A percentile compares a stretch with the other conserved stretches of the same genome.
Conservation (phyloP, 2,888 invertebrate genomes). For the Caenorhabditis japonica region DNA sequence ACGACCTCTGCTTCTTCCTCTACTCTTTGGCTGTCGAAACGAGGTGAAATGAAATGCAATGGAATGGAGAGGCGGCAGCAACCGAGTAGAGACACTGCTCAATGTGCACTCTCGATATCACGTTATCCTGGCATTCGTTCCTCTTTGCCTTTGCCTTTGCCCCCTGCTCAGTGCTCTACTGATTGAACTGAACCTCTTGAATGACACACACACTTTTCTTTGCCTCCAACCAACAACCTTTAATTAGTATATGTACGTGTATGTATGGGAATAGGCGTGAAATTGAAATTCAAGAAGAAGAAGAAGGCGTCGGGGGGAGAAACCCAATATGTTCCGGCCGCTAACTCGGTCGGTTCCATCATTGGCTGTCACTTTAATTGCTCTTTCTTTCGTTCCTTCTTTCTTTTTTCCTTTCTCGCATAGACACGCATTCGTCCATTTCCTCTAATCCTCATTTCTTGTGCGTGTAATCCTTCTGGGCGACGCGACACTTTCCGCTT, state of each 20-base stretch:
- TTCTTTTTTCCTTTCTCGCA: slow-evolving; percentile 25
- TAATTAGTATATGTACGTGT: slow-evolving; percentile 29
- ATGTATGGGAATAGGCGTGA: too few relatives aligned
- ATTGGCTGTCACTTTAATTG: slow-evolving; percentile 51
- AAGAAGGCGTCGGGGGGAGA: slow-evolving; percentile 37
- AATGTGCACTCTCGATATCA: slow-evolving; percentile 51
- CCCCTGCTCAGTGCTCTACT: slow-evolving; percentile 6
- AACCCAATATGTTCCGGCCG: slow-evolving; percentile 51
- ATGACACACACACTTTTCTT: neutral
- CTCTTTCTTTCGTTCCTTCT: slow-evolving; percentile 38
- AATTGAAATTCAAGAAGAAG: slow-evolving; percentile 38
- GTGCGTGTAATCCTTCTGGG: slow-evolving; percentile 6
- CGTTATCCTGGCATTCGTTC: slow-evolving; percentile 41
- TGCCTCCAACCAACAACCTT: slow-evolving; percentile 1
- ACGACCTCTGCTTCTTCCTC: slow-evolving; percentile 41
- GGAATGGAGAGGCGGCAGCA: too few relatives aligned
- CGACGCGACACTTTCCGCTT: too few relatives aligned
- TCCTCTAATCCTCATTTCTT: slow-evolving; percentile 32
- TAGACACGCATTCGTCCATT: slow-evolving; percentile 25
- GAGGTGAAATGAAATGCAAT: too few relatives aligned
- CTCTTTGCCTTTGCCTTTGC: slow-evolving; percentile 15
- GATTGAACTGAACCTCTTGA: slow-evolving; percentile 35
- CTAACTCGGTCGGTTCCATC: slow-evolving; percentile 16
- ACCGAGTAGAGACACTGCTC: too few relatives aligned
- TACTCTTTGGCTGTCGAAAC: too few relatives aligned